A percentile compares a stretch with the other conserved stretches of the same genome.
phyloP scores from a whole-genome alignment of 2,797 vertebrate genomes.

The Atherinosoma microstoma region DNA sequence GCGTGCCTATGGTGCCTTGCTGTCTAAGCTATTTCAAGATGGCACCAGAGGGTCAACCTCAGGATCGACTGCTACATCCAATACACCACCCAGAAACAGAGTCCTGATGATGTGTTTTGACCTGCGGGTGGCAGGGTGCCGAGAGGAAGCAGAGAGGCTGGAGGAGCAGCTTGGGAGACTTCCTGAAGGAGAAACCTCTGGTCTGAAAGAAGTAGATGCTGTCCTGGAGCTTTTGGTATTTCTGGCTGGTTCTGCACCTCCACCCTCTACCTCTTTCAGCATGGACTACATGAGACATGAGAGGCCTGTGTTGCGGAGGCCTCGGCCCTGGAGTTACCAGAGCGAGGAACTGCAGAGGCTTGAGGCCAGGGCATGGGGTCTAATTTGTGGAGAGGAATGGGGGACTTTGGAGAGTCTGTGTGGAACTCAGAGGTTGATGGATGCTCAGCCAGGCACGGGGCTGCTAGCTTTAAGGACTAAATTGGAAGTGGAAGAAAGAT shows the following conservation, averaged over 20 bases:
- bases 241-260: slow-evolving; percentile 90
- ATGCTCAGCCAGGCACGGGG: slow-evolving; percentile 87
- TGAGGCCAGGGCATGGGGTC: slow-evolving; percentile 82
- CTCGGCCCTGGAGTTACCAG: slow-evolving; percentile 78
- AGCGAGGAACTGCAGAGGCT: slow-evolving; percentile 82
- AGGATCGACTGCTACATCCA: slow-evolving; percentile 50
- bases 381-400: slow-evolving; percentile 85
- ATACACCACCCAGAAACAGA: slow-evolving; percentile 90
- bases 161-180: slow-evolving; percentile 89
- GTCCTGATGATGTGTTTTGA: slow-evolving; percentile 95
- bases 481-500: slow-evolving; percentile 86
- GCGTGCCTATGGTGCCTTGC: slow-evolving; percentile 87
- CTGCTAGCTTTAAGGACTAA: slow-evolving; percentile 85
- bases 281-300: slow-evolving; percentile 83
- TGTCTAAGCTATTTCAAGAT: slow-evolving; percentile 90
- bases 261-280: slow-evolving; percentile 79
- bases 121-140: slow-evolving; percentile 88
- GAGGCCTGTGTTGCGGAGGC: slow-evolving; percentile 75
- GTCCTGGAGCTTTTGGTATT: slow-evolving; percentile 90
- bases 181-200: slow-evolving; percentile 69
- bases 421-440: slow-evolving; percentile 87
- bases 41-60: slow-evolving; percentile 65
- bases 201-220: slow-evolving; percentile 82
- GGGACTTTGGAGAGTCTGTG: slow-evolving; percentile 77
- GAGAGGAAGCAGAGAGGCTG: slow-evolving; percentile 89